Conservation (phyloP, 92 coral and sea anemone genomes). For the Galaxea fascicularis region DNA sequence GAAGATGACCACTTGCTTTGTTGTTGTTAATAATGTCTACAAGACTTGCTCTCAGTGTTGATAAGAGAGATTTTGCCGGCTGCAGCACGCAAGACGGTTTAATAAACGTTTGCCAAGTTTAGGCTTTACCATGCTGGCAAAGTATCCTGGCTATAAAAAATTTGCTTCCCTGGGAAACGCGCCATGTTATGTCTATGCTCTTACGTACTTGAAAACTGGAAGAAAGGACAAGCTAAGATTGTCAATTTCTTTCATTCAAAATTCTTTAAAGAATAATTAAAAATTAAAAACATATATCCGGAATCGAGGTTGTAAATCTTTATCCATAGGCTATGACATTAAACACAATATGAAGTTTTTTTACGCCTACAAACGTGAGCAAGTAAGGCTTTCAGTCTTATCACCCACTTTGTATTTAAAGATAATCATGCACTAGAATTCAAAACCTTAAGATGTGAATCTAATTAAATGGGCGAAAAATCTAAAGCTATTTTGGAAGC, state of each 20-base stretch:
- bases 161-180: too few species aligned
- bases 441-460: neutral
- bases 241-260: neutral
- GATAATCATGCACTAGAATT: neutral
- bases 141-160: too few species aligned
- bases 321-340: neutral
- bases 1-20: neutral
- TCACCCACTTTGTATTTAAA: neutral
- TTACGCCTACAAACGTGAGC: neutral
- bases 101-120: too few species aligned
- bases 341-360: neutral
- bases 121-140: too few species aligned
- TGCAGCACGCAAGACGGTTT: neutral
- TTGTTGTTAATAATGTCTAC: neutral
- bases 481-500: too few species aligned
- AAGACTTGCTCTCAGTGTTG: neutral
- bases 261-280: neutral
- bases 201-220: too few species aligned
- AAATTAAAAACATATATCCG: too few species aligned
- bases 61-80: neutral
- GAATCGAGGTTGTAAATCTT: too few species aligned
- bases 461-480: too few species aligned
- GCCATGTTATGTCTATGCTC: too few species aligned
- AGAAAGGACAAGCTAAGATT: neutral
- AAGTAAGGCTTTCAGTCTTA: neutral